A percentile compares a stretch with the other conserved stretches of the same genome.
Conservation (phyloP, 1,140 invertebrate genomes). For the Gonatopus flavifemur region DNA sequence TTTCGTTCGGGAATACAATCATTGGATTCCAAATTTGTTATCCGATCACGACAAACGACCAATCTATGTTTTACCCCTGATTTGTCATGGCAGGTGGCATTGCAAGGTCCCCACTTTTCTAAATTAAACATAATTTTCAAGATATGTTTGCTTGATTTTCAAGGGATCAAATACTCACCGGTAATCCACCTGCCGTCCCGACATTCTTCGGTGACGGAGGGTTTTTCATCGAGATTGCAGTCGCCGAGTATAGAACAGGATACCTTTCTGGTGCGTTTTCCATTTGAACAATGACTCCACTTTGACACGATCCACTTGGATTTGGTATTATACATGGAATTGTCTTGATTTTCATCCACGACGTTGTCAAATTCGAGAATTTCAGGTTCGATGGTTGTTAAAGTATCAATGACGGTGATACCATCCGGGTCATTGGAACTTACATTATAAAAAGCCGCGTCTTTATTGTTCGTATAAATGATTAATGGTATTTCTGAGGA, state of each 20-base stretch:
- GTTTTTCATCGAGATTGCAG: conserved; percentile 38
- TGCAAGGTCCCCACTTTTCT: conserved; percentile 45
- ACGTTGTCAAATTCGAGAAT: conserved; percentile 50
- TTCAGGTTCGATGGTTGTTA: conserved; percentile 40
- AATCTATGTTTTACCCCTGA: conserved; percentile 37
- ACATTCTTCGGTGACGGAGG: conserved; percentile 32
- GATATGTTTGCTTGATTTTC: not conserved
- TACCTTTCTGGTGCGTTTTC: conserved; percentile 39
- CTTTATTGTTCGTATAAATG: conserved; percentile 38
- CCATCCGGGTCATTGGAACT: conserved; percentile 36
- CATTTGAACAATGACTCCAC: conserved; percentile 38
- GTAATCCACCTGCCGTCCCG: conserved; percentile 41
- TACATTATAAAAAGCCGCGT: conserved; percentile 43
- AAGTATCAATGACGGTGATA: conserved; percentile 30
- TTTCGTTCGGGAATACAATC: conserved; percentile 40
- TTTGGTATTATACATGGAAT: conserved; percentile 43
- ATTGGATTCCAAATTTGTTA: conserved; percentile 31
- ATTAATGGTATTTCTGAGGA: conserved; percentile 37
- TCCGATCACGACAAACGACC: conserved; percentile 40
- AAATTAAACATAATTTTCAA: conserved; percentile 12
- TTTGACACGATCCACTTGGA: conserved; percentile 46
- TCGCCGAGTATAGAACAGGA: conserved; percentile 35
- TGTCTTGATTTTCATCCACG: conserved; percentile 40
- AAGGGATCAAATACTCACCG: conserved; percentile 23
- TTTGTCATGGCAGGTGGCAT: conserved; percentile 39